Evolutionary conservation across 2,888 invertebrate genomes (phyloP).

Genomic region (Frankliniella fusca): DNA sequence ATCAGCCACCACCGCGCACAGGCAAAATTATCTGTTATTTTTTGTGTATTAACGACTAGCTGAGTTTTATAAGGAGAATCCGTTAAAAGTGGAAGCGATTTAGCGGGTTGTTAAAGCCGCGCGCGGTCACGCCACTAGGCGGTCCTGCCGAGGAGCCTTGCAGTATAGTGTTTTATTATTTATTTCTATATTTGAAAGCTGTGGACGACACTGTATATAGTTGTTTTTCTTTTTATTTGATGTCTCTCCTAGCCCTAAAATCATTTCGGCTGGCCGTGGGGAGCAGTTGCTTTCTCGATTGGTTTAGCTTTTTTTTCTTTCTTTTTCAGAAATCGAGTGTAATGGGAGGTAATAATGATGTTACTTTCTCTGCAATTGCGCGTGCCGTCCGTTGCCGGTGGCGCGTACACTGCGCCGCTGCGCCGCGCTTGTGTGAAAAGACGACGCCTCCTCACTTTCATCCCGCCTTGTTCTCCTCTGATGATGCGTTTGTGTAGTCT

Average conservation of each 20-base stretch:
- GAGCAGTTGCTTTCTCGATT: not conserved
- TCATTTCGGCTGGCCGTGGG: not conserved
- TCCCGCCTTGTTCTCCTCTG: not conserved
- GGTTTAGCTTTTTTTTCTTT: not conserved
- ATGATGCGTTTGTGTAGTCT: not conserved
- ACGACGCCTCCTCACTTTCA: slow-evolving; percentile 1
- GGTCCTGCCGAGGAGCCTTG: too few relatives aligned
- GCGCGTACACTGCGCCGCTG: not conserved
- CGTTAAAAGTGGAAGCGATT: too few relatives aligned
- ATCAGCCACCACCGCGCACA: too few relatives aligned
- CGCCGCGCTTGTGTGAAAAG: not conserved
- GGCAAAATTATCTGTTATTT: too few relatives aligned
- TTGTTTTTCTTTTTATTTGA: not conserved
- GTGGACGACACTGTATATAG: not conserved
- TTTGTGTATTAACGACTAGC: too few relatives aligned
- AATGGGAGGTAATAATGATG: not conserved
- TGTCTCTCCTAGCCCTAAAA: not conserved
- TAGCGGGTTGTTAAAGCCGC: too few relatives aligned
- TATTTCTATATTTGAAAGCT: too few relatives aligned
- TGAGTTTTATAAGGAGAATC: too few relatives aligned
- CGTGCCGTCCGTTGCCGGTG: not conserved
- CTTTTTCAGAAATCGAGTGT: not conserved
- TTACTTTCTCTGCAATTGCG: not conserved
- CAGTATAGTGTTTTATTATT: too few relatives aligned
- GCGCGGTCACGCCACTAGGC: too few relatives aligned